Evolutionary conservation across 2,113 vertebrate genomes (phyloP).

Genomic region (Elephantulus edwardii): DNA sequence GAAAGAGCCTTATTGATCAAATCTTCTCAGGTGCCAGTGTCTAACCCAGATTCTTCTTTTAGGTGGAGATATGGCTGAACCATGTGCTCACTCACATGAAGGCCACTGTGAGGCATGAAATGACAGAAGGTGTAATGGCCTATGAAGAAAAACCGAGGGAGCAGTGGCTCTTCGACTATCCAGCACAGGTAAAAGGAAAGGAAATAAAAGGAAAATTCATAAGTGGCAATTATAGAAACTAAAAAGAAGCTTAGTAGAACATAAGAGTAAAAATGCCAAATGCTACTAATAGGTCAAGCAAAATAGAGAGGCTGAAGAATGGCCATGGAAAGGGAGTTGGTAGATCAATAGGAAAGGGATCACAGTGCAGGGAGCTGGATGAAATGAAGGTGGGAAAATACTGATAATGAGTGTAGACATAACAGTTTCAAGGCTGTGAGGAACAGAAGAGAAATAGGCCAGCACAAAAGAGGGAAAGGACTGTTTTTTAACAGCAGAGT

Average conservation of each 20-base stretch:
- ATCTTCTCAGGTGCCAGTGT: background rate
- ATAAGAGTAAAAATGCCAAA: background rate
- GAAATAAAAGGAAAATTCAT: background rate
- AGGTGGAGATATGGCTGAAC: conserved; percentile 96
- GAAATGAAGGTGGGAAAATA: background rate
- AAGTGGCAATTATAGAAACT: background rate
- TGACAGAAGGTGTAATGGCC: conserved; percentile 88
- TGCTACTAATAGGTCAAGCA: background rate
- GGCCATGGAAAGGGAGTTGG: background rate
- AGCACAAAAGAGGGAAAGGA: background rate
- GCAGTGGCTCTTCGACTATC: conserved; percentile 94
- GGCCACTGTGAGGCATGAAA: conserved; percentile 88
- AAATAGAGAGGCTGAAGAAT: background rate
- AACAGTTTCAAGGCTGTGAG: background rate
- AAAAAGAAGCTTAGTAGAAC: background rate
- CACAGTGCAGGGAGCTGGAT: fast-evolving
- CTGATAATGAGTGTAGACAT: background rate
- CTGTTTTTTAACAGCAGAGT: background rate
- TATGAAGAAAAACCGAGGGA: conserved; percentile 95
- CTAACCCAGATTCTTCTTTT: conserved; percentile 42
- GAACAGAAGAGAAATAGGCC: background rate
- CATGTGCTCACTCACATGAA: conserved; percentile 90
- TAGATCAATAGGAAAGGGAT: background rate
- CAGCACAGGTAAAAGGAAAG: conserved; percentile 95
- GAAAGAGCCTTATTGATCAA: background rate